phyloP scores from a whole-genome alignment of 2,797 vertebrate genomes.

The Sebastolobus alascanus region DNA sequence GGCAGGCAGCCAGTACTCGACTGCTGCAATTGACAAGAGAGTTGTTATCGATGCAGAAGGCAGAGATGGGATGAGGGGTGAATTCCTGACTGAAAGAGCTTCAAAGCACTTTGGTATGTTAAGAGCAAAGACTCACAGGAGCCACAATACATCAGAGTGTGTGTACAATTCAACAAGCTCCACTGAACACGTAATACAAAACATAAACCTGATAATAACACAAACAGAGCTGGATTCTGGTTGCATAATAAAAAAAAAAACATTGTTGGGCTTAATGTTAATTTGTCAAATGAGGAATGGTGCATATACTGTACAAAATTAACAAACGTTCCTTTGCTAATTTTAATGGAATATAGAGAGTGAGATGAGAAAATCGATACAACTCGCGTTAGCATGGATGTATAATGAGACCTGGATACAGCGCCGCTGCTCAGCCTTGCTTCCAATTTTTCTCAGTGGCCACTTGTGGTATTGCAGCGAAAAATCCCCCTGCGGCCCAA shows the following conservation, averaged over 20 bases:
- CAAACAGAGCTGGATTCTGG: not conserved
- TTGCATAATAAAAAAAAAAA: not conserved
- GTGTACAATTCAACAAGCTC: constrained; percentile 36
- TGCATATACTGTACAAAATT: not conserved
- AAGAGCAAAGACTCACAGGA: constrained; percentile 52
- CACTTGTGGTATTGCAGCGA: too few relatives aligned
- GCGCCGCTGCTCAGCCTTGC: too few relatives aligned
- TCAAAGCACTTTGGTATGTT: constrained; percentile 56
- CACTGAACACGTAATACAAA: constrained; percentile 17
- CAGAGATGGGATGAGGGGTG: constrained; percentile 52
- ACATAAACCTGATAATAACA: not conserved
- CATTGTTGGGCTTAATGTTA: not conserved
- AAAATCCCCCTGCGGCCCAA: too few relatives aligned
- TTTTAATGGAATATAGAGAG: not conserved
- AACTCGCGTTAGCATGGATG: too few relatives aligned
- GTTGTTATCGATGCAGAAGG: constrained; percentile 64
- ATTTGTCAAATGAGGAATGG: not conserved
- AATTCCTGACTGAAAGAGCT: constrained; percentile 58
- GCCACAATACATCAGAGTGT: constrained; percentile 32
- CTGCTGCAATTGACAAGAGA: constrained; percentile 44
- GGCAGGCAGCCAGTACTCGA: constrained; percentile 35
- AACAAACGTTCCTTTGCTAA: rapidly evolving
- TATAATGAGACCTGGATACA: too few relatives aligned
- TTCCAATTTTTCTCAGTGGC: too few relatives aligned
- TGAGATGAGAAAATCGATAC: not conserved